Evolutionary conservation across 92 coral and sea anemone species (phyloP), one percentile per base, ranked within the genome.

Genomic region (Siderastrea radians): DNA sequence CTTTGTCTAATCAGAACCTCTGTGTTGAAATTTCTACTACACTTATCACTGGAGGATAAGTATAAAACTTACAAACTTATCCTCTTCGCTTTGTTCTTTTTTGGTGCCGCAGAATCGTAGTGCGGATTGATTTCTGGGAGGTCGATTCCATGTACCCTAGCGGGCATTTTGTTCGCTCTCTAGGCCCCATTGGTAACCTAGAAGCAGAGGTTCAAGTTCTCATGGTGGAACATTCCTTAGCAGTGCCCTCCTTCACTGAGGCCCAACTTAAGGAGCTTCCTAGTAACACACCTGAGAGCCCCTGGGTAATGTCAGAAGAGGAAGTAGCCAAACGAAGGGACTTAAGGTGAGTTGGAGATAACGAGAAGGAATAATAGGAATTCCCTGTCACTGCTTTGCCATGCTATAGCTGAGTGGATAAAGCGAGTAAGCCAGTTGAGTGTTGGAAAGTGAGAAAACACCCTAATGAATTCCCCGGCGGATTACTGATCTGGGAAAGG

Each of bases 121-220:
- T 96, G 49, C 95, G 99, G 78, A 90, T 96, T 86, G 99, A 96
- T 81, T 90, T 84, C 75, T 96, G 99, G 99, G 95, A 92, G 48
- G 93, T 87, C 55, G 87, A 86, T 82, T 96, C 99, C 49, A 84
- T 92, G 94, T 96, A 94, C 89, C 99, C 99, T 58, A 94, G 80
- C 69, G 99, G 99, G 11, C 99, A 96, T 82, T 96, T 96, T 83
- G 97, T 96, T 54, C 96, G 98, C 58, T 90, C 99, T 1, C 91
- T 96, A 44, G 99, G 99, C 6, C 91, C 89, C 44, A 94, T 96
- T 64, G 98, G 99, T 53, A 72, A 87, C 78, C 88, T 96, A n/a
- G 94, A 92, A 71, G 94, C 99, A 43, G 99, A 96, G 84, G 74
- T 93, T 43, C 81, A 88, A n/a, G 90, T 96, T 7, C 78, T 96